Percentiles rank a stretch among this genome's conserved stretches.
phyloP scores from a whole-genome alignment of 2,113 vertebrate genomes.

The Struthidea cinerea region DNA sequence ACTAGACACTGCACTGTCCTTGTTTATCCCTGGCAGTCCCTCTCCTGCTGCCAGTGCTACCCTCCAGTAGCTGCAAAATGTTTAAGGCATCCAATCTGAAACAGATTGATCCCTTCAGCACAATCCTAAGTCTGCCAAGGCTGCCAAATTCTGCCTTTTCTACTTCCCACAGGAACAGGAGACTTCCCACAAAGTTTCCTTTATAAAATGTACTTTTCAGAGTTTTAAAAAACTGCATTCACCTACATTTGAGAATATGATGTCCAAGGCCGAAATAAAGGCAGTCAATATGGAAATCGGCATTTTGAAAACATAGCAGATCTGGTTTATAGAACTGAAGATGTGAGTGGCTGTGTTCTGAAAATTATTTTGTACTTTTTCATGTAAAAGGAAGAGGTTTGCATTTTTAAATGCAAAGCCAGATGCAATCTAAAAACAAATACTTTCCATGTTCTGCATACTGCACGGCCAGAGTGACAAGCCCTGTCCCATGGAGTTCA shows the following conservation, averaged over 20 bases:
- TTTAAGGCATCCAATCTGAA: background rate
- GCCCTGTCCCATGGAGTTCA: background rate
- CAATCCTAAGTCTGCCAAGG: background rate
- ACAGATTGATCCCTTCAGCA: constrained; percentile 5
- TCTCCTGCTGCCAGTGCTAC: background rate
- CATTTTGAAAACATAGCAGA: background rate
- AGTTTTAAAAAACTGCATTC: background rate
- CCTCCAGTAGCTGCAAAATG: background rate
- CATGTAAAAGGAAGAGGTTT: background rate
- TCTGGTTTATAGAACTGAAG: background rate
- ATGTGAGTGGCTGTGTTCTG: background rate
- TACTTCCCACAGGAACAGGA: background rate
- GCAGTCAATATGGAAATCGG: background rate
- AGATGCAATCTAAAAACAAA: background rate
- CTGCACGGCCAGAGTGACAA: background rate
- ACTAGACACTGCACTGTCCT: fast-evolving
- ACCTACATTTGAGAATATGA: background rate
- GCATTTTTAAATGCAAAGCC: background rate
- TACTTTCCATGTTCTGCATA: background rate
- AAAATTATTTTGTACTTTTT: background rate
- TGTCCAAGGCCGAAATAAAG: background rate
- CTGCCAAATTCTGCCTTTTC: background rate
- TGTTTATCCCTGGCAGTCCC: background rate
- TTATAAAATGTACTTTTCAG: background rate
- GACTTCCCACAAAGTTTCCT: background rate